Conservation (phyloP, 2,888 invertebrate species). For the Carpatolechia fugitivella region DNA sequence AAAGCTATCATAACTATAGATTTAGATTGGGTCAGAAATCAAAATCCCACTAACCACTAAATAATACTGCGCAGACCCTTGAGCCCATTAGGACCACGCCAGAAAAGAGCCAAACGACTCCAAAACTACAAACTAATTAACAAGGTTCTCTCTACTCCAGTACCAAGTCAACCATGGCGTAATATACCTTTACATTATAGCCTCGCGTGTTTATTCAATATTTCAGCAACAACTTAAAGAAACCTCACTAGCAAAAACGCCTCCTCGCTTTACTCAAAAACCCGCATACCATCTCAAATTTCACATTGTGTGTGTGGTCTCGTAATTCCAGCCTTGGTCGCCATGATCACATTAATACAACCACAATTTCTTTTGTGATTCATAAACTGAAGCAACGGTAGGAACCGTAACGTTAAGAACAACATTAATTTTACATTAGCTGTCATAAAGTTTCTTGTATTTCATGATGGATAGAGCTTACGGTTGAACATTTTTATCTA, state of each 20-base stretch:
- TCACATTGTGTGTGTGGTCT: constrained; percentile 6
- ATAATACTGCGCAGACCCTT: too few species aligned
- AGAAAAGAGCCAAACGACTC: too few species aligned
- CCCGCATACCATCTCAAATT: background rate
- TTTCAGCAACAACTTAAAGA: background rate
- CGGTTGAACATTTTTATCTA: background rate
- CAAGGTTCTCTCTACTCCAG: too few species aligned
- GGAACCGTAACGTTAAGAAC: background rate
- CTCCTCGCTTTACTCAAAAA: background rate
- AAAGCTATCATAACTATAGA: too few species aligned
- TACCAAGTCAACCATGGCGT: too few species aligned
- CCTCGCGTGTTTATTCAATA: background rate
- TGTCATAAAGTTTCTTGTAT: background rate
- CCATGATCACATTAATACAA: constrained; percentile 3
- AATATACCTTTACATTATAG: too few species aligned
- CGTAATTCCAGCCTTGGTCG: background rate
- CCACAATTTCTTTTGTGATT: constrained; percentile 5
- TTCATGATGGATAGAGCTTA: background rate
- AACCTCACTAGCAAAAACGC: background rate
- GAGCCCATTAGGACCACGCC: too few species aligned
- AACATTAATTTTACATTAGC: constrained; percentile 4
- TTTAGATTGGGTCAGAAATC: too few species aligned
- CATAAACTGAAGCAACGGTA: background rate
- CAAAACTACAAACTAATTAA: too few species aligned
- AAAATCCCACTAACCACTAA: too few species aligned